Evolutionary conservation across 2,888 invertebrate species (phyloP).

Genomic region (Schizotus pectinicornis): DNA sequence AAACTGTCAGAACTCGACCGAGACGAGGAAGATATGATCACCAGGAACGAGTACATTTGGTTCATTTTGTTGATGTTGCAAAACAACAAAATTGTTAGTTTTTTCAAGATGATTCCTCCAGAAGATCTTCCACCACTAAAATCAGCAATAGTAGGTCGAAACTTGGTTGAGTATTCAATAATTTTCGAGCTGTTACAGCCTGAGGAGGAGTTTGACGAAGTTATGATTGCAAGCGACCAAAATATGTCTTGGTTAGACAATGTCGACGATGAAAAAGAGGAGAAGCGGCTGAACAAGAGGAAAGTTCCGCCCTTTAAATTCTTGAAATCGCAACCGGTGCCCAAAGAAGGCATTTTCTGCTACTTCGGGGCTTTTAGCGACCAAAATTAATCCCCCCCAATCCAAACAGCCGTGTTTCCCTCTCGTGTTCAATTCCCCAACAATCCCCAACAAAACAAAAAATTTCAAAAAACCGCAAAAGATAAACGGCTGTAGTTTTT

Average conservation of each 20-base stretch:
- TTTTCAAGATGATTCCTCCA: slow-evolving; percentile 54
- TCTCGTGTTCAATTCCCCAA: too few species aligned
- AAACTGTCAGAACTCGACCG: slow-evolving; percentile 51
- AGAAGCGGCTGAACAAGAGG: slow-evolving; percentile 13
- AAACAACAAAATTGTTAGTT: slow-evolving; percentile 54
- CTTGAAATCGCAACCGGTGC: slow-evolving; percentile 17
- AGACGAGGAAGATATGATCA: slow-evolving; percentile 47
- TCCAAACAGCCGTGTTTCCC: background rate
- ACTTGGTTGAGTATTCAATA: background rate
- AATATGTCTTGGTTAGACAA: slow-evolving; percentile 49
- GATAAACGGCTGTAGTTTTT: too few species aligned
- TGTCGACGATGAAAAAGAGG: slow-evolving; percentile 21
- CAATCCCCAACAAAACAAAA: too few species aligned
- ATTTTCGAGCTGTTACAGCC: slow-evolving; percentile 34
- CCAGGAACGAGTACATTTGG: slow-evolving; percentile 59
- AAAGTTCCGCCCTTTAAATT: slow-evolving; percentile 17
- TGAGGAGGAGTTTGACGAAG: slow-evolving; percentile 53
- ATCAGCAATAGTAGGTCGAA: slow-evolving; percentile 51
- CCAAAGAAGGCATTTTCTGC: slow-evolving; percentile 22
- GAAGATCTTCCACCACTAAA: slow-evolving; percentile 50
- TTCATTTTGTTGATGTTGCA: slow-evolving; percentile 58
- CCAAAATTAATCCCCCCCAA: slow-evolving; percentile 5
- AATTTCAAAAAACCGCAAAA: too few species aligned
- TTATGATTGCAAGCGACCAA: slow-evolving; percentile 48
- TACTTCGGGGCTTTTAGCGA: slow-evolving; percentile 28